Evolutionary conservation across 1,140 invertebrate genomes (phyloP), one percentile per base, ranked within the genome.

Genomic region (Centruroides vittatus): DNA sequence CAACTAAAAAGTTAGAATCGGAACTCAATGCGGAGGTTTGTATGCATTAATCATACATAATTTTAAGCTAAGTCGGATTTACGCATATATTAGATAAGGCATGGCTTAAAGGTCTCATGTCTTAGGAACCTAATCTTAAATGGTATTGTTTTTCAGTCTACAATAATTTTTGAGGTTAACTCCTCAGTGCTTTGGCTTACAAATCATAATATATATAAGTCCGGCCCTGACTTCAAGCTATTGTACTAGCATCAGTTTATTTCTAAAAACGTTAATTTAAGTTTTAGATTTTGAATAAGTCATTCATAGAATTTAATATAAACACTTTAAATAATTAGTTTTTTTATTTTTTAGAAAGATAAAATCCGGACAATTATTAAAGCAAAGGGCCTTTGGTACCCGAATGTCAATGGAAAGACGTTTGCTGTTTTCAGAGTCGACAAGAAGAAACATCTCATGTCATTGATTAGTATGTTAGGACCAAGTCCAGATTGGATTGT

Each of bases 281-380:
- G n/a, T 49, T n/a, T 49, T 10, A 11, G 10, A 3, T 10, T 49
- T 34, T 13, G 50, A 6, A 8, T 6, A 11, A 51, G 10, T 10
- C 50, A 51, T 13, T 41, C 8, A 41, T 23, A 48, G 9, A 0
- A n/a, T n/a, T 56, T 56, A 70, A 68, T 35, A 58, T 65, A 49
- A 70, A 73, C 65, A 74, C 78, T 9, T 70, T 75, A 35, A 41
- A 41, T 41, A 41, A 41, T 41, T 41, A 41, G 3, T 1, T 41
- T 41, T 41, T 41, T 49, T 12, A 6, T 53, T 41, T 13, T 67
- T 4, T 72, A 95, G 88, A 93, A 86, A 46, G 79, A 81, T 65
- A 80, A 86, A 68, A 64, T 64, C n/a, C 59, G 62, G 6, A 80
- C 78, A 1, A 76, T 80, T 7, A 72, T 80, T 46, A 80, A 79